Base-by-base conservation (phyloP, 1,140 invertebrate genomes). In the Dendrolimus kikuchii region DNA sequence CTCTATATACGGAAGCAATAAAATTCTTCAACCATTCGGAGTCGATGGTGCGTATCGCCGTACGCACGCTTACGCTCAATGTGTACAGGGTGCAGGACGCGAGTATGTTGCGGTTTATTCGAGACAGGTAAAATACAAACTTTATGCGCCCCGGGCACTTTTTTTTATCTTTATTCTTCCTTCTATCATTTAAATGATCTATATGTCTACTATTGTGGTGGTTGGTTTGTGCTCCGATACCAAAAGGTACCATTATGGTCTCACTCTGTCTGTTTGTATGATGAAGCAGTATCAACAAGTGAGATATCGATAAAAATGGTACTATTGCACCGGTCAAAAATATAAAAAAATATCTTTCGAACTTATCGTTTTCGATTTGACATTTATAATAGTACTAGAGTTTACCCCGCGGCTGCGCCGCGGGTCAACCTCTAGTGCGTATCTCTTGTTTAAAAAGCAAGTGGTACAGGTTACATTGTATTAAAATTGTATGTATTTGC, bases 1-100 rank as follows among this genome's bases (percentile, higher is more conserved):
- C 98, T 9, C 88, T 99, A 0, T 99, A 99, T 73, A 99, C 98
- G 5, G 98, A 99, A 89, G 98, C 98, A 40, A 98, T 99, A 48
- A 99, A 99, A 86, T 99, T 99, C 87, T 99, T 99, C 84, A 99
- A 99, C 87, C 98, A 99, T 87, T 92, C 94, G 0, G 98, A 99
- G 88, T 96, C 95, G 53, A 99, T 99, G 99, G 98, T 99, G 43
- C 90, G 99, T 37, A 99, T 99, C 68, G 98, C 98, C 38, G 98
- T 99, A 3, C 88, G 98, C 55, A 99, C 98, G 5, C 91, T 99
- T 47, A 99, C 98, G 2, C 89, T 99, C 9, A 99, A 99, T 89
- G 98, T 99, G 0, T 99, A 98, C 78, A 90, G 91, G 90, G 96
- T 99, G 38, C 95, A 98, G 77, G 98, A 99, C 88, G 92, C 93